phyloP scores from a whole-genome alignment of 1,140 invertebrate genomes.

The Cherax quadricarinatus region DNA sequence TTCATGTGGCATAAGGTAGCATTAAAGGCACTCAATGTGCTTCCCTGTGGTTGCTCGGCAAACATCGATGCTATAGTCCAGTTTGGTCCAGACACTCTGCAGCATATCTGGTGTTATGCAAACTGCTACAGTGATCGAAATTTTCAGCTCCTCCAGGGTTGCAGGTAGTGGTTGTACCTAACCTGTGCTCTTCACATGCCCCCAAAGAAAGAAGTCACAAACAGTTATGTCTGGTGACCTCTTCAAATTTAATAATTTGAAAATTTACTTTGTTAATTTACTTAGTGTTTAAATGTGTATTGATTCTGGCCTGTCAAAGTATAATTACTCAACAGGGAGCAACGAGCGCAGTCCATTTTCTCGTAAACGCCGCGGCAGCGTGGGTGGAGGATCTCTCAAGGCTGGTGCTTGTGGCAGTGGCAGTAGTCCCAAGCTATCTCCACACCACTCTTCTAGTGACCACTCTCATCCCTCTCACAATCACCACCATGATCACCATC shows the following conservation, averaged over 20 bases:
- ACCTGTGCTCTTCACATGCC: too few relatives aligned
- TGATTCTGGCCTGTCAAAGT: not conserved
- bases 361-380: constrained; percentile 63
- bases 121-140: too few relatives aligned
- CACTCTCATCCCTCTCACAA: constrained; percentile 58
- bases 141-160: too few relatives aligned
- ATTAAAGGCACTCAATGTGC: too few relatives aligned
- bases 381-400: constrained; percentile 62
- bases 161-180: too few relatives aligned
- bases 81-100: too few relatives aligned
- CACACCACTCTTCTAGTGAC: constrained; percentile 44
- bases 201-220: too few relatives aligned
- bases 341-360: constrained; percentile 60
- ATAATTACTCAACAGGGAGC: constrained; percentile 23
- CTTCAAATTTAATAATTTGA: not conserved
- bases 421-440: constrained; percentile 53
- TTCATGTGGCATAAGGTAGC: too few relatives aligned
- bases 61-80: too few relatives aligned
- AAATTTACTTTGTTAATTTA: not conserved
- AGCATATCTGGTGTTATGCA: too few relatives aligned
- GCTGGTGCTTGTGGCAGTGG: constrained; percentile 51
- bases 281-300: not conserved
- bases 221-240: too few relatives aligned
- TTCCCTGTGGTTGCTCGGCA: too few relatives aligned
- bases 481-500: constrained; percentile 53